These are phyloP conservation scores for Toxostoma redivivum DNA, from an alignment of 2,113 vertebrate genomes.

Conservation along the genomic window DNA sequence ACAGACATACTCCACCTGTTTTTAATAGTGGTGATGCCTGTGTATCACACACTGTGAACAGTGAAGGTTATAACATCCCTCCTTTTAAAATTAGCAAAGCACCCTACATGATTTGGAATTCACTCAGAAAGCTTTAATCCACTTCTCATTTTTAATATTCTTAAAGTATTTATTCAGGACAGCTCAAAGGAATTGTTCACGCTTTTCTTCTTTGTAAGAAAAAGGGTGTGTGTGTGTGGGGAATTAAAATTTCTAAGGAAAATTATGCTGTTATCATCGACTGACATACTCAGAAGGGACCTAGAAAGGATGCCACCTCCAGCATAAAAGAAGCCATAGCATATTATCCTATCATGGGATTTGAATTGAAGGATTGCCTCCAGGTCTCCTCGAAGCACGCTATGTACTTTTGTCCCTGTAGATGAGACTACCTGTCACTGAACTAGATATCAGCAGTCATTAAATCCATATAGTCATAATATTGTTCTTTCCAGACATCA, in stretches of 20 bases:
- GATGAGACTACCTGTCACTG: slow-evolving; percentile 31
- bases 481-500: slow-evolving; percentile 17
- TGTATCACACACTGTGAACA: background rate
- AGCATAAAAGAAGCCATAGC: slow-evolving; percentile 34
- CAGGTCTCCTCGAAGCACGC: slow-evolving; percentile 27
- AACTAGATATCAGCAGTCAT: slow-evolving; percentile 15
- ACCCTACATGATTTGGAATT: background rate
- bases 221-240: slow-evolving; percentile 1
- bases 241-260: slow-evolving; percentile 60
- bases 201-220: slow-evolving; percentile 51
- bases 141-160: slow-evolving; percentile 46
- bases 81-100: slow-evolving; percentile 41
- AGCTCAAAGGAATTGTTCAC: slow-evolving; percentile 28
- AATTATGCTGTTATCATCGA: slow-evolving; percentile 65
- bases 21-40: background rate
- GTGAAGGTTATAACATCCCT: background rate
- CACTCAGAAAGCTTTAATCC: slow-evolving; percentile 40
- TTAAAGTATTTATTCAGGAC: slow-evolving; percentile 52
- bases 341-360: slow-evolving; percentile 57
- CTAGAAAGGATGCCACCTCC: slow-evolving; percentile 39
- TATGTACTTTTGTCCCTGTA: slow-evolving; percentile 25
- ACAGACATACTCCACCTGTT: background rate
- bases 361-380: slow-evolving; percentile 23
- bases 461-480: slow-evolving; percentile 19
- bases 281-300: slow-evolving; percentile 57